phyloP scores from a whole-genome alignment of 2,113 vertebrate genomes.

The Lagopus muta region DNA sequence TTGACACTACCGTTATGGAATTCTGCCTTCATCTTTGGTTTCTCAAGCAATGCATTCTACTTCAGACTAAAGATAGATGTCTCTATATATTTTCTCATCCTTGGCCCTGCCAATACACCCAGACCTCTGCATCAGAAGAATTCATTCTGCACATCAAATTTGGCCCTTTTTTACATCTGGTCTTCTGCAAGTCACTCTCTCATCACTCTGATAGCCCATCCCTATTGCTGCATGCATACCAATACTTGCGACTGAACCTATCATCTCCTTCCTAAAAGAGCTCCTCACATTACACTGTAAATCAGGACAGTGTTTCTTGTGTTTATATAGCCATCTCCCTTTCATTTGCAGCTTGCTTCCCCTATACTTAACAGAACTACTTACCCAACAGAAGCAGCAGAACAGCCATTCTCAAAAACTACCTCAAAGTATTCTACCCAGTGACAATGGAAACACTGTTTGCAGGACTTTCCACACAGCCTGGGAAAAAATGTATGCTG shows the following conservation, averaged over 20 bases:
- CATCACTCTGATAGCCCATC: fast-evolving
- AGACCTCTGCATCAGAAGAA: not conserved
- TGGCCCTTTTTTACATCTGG: not conserved
- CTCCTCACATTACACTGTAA: not conserved
- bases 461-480: not conserved
- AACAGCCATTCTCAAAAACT: not conserved
- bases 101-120: not conserved
- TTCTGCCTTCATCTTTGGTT: not conserved
- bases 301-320: not conserved
- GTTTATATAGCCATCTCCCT: not conserved
- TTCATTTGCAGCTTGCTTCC: not conserved
- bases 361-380: fast-evolving
- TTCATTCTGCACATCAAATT: fast-evolving
- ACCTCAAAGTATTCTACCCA: not conserved
- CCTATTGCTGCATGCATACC: not conserved
- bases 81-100: fast-evolving
- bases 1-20: not conserved
- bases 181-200: not conserved
- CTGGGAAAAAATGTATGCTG: fast-evolving
- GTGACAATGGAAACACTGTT: not conserved
- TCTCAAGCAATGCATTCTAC: not conserved
- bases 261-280: not conserved
- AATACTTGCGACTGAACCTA: fast-evolving
- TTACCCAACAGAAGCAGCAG: not conserved
- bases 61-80: not conserved